Evolutionary conservation across 2,888 invertebrate genomes (phyloP).

Genomic region (Hoplodrina blanda): DNA sequence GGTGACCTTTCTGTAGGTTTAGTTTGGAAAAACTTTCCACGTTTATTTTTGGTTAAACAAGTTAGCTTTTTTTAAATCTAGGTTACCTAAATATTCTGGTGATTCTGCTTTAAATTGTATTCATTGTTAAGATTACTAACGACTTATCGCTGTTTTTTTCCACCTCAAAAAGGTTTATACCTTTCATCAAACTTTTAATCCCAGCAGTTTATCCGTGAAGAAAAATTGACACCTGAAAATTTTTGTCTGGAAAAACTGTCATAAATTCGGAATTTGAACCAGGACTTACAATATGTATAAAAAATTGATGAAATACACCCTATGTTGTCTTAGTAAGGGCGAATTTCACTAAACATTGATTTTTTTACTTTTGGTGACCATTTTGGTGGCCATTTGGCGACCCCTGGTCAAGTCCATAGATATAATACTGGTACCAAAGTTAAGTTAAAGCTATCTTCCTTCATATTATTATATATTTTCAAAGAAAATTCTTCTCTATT

Average conservation of each 20-base stretch:
- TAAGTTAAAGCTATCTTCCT: neutral
- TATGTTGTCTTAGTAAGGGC: too few relatives aligned
- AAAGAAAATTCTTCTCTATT: constrained; percentile 14
- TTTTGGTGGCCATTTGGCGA: too few relatives aligned
- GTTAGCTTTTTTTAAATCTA: neutral
- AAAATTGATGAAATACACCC: too few relatives aligned
- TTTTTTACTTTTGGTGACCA: too few relatives aligned
- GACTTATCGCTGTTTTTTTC: neutral
- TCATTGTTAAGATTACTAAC: neutral
- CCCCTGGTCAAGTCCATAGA: neutral
- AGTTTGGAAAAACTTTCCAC: constrained; percentile 9
- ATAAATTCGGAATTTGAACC: too few relatives aligned
- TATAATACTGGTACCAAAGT: neutral
- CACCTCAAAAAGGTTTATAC: neutral
- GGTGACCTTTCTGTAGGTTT: constrained; percentile 50
- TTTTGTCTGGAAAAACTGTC: too few relatives aligned
- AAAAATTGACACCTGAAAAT: too few relatives aligned
- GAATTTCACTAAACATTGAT: too few relatives aligned
- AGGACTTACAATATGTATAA: too few relatives aligned
- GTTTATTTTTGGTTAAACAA: constrained; percentile 6
- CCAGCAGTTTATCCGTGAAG: too few relatives aligned
- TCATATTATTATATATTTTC: constrained; percentile 19
- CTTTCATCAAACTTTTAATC: too few relatives aligned
- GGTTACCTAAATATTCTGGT: neutral
- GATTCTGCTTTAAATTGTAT: neutral